Percentiles rank a stretch among this genome's conserved stretches.
Conservation (phyloP, 2,113 vertebrate species). For the Paraplagusia blochii region DNA sequence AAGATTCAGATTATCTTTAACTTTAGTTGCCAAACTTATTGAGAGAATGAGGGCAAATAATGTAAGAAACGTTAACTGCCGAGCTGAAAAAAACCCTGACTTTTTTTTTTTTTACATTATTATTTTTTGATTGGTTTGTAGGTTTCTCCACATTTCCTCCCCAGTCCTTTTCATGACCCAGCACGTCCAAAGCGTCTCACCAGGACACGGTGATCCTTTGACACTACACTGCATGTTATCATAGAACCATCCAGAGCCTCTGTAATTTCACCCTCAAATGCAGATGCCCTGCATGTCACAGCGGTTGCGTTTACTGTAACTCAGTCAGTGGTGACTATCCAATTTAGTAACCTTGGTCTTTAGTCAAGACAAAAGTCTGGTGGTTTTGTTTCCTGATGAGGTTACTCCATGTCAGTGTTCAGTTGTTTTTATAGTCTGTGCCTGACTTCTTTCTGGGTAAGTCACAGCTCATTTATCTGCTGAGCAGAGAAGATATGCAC, state of each 20-base stretch:
- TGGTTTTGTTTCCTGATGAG: not conserved
- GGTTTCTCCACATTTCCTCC: too few species aligned
- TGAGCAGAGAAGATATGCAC: too few species aligned
- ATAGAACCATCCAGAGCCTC: slow-evolving; percentile 16
- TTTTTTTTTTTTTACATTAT: slow-evolving; percentile 3
- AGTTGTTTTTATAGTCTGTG: not conserved
- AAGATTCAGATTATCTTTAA: slow-evolving; percentile 61
- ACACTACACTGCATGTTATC: slow-evolving; percentile 4
- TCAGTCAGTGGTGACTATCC: slow-evolving; percentile 15
- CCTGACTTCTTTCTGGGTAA: not conserved
- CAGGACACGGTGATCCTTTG: not conserved
- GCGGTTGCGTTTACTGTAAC: slow-evolving; percentile 7
- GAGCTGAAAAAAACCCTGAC: slow-evolving; percentile 21
- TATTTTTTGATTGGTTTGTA: not conserved
- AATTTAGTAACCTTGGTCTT: slow-evolving; percentile 15
- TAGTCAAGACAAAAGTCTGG: slow-evolving; percentile 13
- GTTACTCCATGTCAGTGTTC: not conserved
- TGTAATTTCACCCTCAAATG: slow-evolving; percentile 46
- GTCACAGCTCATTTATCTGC: too few species aligned
- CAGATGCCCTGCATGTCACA: slow-evolving; percentile 4
- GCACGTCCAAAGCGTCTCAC: slow-evolving; percentile 7
- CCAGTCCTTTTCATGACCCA: not conserved
- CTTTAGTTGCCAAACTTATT: slow-evolving; percentile 36
- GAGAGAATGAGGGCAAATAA: slow-evolving; percentile 48
- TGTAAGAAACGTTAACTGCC: slow-evolving; percentile 24